Evolutionary conservation across 1,140 invertebrate species (phyloP), one percentile per base, ranked within the genome.

Genomic region (Drosophila setifemur): DNA sequence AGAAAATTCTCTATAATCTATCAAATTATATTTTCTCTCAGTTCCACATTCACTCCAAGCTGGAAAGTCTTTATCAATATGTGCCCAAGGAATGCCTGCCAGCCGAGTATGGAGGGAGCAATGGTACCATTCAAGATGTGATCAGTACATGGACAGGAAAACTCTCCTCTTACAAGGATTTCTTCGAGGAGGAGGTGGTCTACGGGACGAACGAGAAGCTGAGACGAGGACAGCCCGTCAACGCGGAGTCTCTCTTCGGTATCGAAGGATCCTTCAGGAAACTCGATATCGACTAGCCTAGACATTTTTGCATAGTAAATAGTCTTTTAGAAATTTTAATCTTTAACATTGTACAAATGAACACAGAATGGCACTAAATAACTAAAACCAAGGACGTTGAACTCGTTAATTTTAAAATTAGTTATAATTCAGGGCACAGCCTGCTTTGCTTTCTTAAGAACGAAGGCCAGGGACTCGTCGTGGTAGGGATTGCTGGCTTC

Each of bases 241-340:
- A 92, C 29, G 85, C 91, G 0, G 91, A 92, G 26, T 91, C 92
- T 7, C 73, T 94, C 1, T 94, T 93, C 64, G 93, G 93, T 9
- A 90, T 93, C n/a, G 93, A 94, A 35, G 93, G 93, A 6, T 93
- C 93, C 29, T 94, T 94, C 87, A 91, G 93, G 48, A 91, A 93
- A 90, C 87, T 94, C 43, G 90, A 92, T 49, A 86, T 90, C 68
- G 89, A 90, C 61, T 90, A 90, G 57, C 12, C 11, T 35, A 49
- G 28, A 23, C 23, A 28, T n/a, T 3, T 23, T 12, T 43, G 53
- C 1, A 23, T 61, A 48, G 44, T 44, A 57, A 66, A 55, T 53
- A 57, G 43, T 57, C 33, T 44, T 43, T 9, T 37, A 50, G 55
- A 40, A 42, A 55, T 53, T 55, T 43, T 50, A 54, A 66, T 53